Evolutionary conservation across 1,140 invertebrate species (phyloP), one percentile per base, ranked within the genome.

Genomic region (Sycobia sp.): DNA sequence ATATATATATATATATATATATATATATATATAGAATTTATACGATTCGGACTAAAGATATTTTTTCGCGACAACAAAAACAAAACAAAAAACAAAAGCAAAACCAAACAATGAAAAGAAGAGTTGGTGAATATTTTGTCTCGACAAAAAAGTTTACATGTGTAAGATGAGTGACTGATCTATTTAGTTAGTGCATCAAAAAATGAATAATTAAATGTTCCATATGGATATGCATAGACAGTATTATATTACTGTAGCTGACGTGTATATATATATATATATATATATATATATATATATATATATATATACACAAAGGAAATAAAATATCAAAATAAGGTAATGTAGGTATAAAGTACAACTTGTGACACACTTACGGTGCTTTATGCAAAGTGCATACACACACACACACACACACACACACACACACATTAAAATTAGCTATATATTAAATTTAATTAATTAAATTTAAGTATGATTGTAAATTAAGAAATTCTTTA

Each of bases 11-110:
- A n/a, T n/a, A n/a, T n/a, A n/a, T n/a, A n/a, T n/a, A n/a, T n/a
- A 62, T 46, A 13, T 43, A 53, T 38, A n/a, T n/a, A n/a, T n/a
- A n/a, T n/a, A n/a, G n/a, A n/a, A n/a, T n/a, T n/a, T n/a, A n/a
- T n/a, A n/a, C 32, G 29, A 55, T 50, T 57, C 29, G 44, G 41
- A 29, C 29, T 61, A 61, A 67, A 62, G 46, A 54, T 56, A 60
- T 56, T 65, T 68, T 68, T 62, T 54, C 22, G 66, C 32, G 36
- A 69, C n/a, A n/a, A n/a, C n/a, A n/a, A n/a, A n/a, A n/a, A n/a
- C n/a, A n/a, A n/a, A n/a, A n/a, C n/a, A n/a, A n/a, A n/a, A n/a
- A n/a, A n/a, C n/a, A n/a, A n/a, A n/a, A n/a, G n/a, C n/a, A n/a
- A n/a, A n/a, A n/a, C n/a, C n/a, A n/a, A n/a, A n/a, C n/a, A n/a